Evolutionary conservation across 2,797 vertebrate species (phyloP), one percentile per base, ranked within the genome.

Genomic region (Helarctos malayanus): DNA sequence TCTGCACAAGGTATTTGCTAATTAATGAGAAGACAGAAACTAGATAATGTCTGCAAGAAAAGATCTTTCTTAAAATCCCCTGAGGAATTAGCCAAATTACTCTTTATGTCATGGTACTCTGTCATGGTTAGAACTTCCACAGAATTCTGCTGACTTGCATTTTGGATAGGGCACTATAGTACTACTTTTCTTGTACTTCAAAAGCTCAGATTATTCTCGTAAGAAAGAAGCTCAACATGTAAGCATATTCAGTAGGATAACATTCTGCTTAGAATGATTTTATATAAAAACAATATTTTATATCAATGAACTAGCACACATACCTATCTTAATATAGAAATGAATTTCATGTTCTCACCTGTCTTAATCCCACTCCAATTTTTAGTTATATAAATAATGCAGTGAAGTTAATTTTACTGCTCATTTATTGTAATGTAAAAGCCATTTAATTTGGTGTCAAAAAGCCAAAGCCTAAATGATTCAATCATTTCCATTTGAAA

Each of bases 161-260:
- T 65, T 86, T 73, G 5, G 54, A 78, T 29, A 73, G 71, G 1
- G 14, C 3, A 32, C 0, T 6, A 12, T 3, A 10, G 3, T 38
- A 18, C 4, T 76, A 21, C 27, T 1, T 91, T 29, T 81, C 75
- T 75, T 52, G 5, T 59, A 59, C 32, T 78, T 56, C 68, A 68
- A 15, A 80, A 79, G 23, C 63, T 95, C n/a, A 84, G 78, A 78
- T 41, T 79, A 57, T 84, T 80, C 76, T 84, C n/a, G 19, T 61
- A 59, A 94, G 11, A 94, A 95, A 57, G 21, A 5, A 91, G 38
- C 7, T 73, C 68, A 75, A 23, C 8, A 52, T 52, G 6, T 12
- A 73, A 91, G 56, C 63, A n/a, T 57, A 49, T 83, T 41, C 71
- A 79, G 8, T n/a, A 71, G 38, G 13, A 57, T 52, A 80, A 10